phyloP scores from a whole-genome alignment of 2,113 vertebrate genomes.

The Lagopus leucura region DNA sequence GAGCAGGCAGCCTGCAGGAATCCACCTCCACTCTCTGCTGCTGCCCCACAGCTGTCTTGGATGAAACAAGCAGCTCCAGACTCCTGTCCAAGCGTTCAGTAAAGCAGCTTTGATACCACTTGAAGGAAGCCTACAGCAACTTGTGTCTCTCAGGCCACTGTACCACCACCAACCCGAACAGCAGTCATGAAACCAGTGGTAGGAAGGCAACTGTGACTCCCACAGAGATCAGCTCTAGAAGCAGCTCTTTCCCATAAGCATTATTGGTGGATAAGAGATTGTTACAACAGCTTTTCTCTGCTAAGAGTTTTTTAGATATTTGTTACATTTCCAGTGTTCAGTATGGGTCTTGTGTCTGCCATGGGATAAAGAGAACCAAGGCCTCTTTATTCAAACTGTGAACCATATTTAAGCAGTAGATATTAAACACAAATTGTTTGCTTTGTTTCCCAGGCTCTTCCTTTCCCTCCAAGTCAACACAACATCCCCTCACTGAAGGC shows the following conservation, averaged over 20 bases:
- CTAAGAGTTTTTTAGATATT: background rate
- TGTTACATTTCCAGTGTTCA: background rate
- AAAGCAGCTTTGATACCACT: background rate
- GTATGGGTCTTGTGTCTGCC: background rate
- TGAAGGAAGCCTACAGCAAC: background rate
- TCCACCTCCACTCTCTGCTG: background rate
- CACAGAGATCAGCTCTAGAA: background rate
- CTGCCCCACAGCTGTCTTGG: background rate
- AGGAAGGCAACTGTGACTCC: background rate
- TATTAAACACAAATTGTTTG: rapidly evolving
- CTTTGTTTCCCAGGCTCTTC: background rate
- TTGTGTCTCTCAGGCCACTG: background rate
- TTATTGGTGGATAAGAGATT: background rate
- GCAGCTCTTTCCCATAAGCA: background rate
- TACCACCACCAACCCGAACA: background rate
- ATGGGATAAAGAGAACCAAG: background rate
- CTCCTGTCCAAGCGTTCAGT: background rate
- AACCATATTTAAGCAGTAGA: background rate
- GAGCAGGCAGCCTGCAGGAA: background rate
- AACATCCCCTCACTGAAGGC: background rate
- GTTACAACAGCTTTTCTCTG: background rate
- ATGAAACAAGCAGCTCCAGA: background rate
- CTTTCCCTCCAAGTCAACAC: background rate
- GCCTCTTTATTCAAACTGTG: background rate
- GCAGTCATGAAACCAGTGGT: background rate